Conservation (phyloP, 2,797 vertebrate genomes). For the Melanotaenia nigrans region DNA sequence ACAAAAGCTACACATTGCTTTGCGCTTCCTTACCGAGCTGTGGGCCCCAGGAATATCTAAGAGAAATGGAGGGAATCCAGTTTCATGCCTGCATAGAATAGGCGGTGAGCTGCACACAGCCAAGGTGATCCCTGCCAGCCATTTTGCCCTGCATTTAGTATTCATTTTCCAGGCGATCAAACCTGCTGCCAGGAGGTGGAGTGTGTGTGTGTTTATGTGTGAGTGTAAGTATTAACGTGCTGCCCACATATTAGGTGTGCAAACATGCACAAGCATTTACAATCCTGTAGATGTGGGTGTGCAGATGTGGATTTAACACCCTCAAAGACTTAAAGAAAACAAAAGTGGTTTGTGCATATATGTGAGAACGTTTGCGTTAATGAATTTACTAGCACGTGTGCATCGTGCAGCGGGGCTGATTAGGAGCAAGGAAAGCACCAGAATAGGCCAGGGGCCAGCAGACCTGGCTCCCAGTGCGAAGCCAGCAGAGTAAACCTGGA, state of each 20-base stretch:
- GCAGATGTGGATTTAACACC: conserved; percentile 43
- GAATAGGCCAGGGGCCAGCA: conserved; percentile 69
- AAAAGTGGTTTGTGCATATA: conserved; percentile 33
- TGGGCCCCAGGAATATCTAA: conserved; percentile 67
- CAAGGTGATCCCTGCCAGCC: conserved; percentile 78
- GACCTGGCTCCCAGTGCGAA: conserved; percentile 47
- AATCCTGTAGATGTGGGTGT: conserved; percentile 37
- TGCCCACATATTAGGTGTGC: conserved; percentile 34
- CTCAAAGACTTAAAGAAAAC: conserved; percentile 41
- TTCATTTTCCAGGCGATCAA: conserved; percentile 80
- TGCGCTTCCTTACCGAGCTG: conserved; percentile 40
- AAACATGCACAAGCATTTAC: conserved; percentile 32
- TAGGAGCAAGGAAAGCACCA: conserved; percentile 56
- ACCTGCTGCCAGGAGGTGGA: conserved; percentile 67
- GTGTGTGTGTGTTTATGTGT: conserved; percentile 16
- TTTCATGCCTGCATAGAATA: conserved; percentile 58
- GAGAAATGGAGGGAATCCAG: conserved; percentile 56
- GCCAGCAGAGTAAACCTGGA: conserved; percentile 62
- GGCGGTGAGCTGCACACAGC: conserved; percentile 50
- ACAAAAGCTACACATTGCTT: conserved; percentile 51
- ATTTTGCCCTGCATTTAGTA: conserved; percentile 77
- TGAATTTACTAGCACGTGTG: conserved; percentile 58
- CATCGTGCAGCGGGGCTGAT: conserved; percentile 55
- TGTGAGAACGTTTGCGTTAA: conserved; percentile 32
- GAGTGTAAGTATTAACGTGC: conserved; percentile 37